Base-by-base conservation (phyloP, 2,888 invertebrate species). In the Bhutanitis thaidina region DNA sequence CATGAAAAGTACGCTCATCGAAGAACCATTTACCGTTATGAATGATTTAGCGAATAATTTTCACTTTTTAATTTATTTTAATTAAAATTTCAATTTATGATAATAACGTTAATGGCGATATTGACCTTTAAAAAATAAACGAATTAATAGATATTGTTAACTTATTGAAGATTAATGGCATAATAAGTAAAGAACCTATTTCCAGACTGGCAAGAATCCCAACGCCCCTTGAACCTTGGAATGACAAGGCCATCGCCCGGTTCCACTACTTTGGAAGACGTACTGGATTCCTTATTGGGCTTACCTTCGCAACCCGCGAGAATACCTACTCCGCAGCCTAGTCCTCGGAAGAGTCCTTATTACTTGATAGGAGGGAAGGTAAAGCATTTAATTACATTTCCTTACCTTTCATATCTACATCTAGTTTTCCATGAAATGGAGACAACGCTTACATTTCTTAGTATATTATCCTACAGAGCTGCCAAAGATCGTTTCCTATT, bases 181-280 rank as follows among this genome's bases (percentile, higher is more conserved):
- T 30, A 32, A 20, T 25, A 51, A 35, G 13, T 14, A n/a, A 15
- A 43, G 41, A 20, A 14, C 46, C 30, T 30, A 41, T 71, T 81
- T 84, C 59, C 86, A 90, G 89, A 90, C 77, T 90, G 88, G 89
- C 83, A 86, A 77, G 86, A 87, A 53, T 79, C 85, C 60, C 87
- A 87, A 67, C 81, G 83, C 56, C 81, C 89, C 61, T 67, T 91
- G 71, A 90, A 88, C 74, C 76, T 89, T 69, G 90, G 86, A 71
- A 86, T 91, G 67, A 87, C 91, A 70, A 90, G 91, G 74, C 93
- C 93, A 60, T 94, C 94, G 72, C 94, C 94, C 43, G 93, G 94
- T 71, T 95, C 95, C 65, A 95, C 96, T 54, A 97, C 97, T 61
- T 91, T 97, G 77, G 97, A 97, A 91, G 97, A 97, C 91, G 97